Evolutionary conservation across 2,888 invertebrate species (phyloP).

Genomic region (Caenorhabditis angaria): DNA sequence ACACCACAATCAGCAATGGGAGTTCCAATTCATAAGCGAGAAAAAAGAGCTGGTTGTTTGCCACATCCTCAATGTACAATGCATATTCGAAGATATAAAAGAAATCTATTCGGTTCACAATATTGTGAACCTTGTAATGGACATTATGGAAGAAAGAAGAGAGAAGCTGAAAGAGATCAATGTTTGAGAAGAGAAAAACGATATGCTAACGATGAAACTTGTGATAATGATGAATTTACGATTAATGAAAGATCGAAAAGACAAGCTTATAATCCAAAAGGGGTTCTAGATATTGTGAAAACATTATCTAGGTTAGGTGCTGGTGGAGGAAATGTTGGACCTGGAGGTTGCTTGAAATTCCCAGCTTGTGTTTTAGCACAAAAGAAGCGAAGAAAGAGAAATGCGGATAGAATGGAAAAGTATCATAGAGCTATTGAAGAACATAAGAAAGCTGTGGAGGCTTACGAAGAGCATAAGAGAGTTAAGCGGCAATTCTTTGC

Average conservation of each 20-base stretch:
- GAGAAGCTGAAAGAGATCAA: conserved; percentile 60
- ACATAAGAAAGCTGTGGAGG: conserved; percentile 41
- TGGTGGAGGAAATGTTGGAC: conserved; percentile 17
- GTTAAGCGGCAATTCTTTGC: conserved; percentile 66
- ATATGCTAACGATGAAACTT: conserved; percentile 40
- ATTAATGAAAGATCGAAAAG: conserved; percentile 56
- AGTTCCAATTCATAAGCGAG: conserved; percentile 39
- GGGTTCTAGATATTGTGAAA: conserved; percentile 64
- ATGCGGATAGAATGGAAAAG: conserved; percentile 53
- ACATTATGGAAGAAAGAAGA: conserved; percentile 58
- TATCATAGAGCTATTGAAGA: conserved; percentile 55
- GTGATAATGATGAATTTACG: conserved; percentile 59
- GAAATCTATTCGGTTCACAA: conserved; percentile 58
- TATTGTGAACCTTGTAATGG: conserved; percentile 66
- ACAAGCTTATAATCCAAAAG: conserved; percentile 63
- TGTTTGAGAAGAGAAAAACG: conserved; percentile 48
- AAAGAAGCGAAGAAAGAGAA: conserved; percentile 62
- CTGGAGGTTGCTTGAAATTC: conserved; percentile 63
- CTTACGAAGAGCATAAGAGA: conserved; percentile 53
- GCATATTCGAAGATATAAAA: conserved; percentile 46
- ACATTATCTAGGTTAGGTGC: conserved; percentile 35
- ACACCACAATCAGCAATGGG: conserved; percentile 45
- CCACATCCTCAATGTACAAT: conserved; percentile 62
- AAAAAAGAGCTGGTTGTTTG: conserved; percentile 56
- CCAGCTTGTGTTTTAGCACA: conserved; percentile 65